A percentile compares a stretch with the other conserved stretches of the same genome.
Evolutionary conservation across 2,888 invertebrate species (phyloP).

Genomic region (Arctia plantaginis): DNA sequence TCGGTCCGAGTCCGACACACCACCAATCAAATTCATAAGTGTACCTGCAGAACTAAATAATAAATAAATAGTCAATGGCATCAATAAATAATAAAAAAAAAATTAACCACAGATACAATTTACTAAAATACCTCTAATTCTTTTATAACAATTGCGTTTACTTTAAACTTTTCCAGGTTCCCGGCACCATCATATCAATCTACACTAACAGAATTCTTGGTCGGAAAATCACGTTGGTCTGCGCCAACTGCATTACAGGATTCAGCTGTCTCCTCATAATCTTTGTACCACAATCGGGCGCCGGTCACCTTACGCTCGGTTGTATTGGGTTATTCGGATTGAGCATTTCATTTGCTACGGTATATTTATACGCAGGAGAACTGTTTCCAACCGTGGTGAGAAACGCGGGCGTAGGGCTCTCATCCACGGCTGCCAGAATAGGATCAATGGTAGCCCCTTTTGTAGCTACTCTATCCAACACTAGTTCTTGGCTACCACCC

Average conservation of each 20-base stretch:
- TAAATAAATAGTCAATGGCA: too few relatives aligned
- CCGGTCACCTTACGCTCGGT: constrained; percentile 87
- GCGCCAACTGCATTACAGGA: constrained; percentile 89
- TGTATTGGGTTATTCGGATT: constrained; percentile 93
- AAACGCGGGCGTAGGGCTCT: constrained; percentile 94
- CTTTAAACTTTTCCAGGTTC: constrained; percentile 70
- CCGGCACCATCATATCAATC: constrained; percentile 88
- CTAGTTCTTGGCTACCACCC: constrained; percentile 89
- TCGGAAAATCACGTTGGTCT: constrained; percentile 88
- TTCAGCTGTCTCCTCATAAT: constrained; percentile 88
- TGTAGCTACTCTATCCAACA: constrained; percentile 88
- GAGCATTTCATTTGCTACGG: constrained; percentile 93
- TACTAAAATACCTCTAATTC: too few relatives aligned
- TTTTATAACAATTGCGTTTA: too few relatives aligned
- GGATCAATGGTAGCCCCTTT: constrained; percentile 95
- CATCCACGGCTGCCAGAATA: constrained; percentile 94
- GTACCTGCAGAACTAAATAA: too few relatives aligned
- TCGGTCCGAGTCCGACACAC: too few relatives aligned
- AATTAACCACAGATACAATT: neutral
- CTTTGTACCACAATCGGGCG: constrained; percentile 80
- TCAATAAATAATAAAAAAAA: too few relatives aligned
- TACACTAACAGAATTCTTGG: constrained; percentile 89
- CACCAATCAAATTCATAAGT: too few relatives aligned
- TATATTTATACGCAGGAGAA: constrained; percentile 95
- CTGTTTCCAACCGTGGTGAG: constrained; percentile 95